phyloP scores from a whole-genome alignment of 2,888 invertebrate genomes.

The Oscheius sp. region DNA sequence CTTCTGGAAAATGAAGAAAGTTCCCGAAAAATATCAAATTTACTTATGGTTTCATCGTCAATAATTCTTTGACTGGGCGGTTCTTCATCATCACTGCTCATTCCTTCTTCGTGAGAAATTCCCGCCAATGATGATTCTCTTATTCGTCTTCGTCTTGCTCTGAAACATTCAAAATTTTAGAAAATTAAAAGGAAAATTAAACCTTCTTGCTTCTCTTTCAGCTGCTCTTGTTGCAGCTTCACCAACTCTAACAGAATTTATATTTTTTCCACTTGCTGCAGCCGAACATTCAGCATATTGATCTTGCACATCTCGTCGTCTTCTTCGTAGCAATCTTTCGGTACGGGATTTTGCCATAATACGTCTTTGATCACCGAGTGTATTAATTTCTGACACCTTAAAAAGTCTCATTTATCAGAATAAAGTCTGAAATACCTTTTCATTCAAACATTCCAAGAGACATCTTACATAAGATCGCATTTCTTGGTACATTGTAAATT shows the following conservation, averaged over 20 bases:
- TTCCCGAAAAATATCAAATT: background rate
- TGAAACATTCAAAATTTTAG: constrained; percentile 13
- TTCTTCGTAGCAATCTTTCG: constrained; percentile 82
- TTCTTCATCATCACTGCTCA: constrained; percentile 96
- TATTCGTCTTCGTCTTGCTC: constrained; percentile 79
- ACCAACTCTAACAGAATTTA: constrained; percentile 38
- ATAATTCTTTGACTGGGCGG: constrained; percentile 81
- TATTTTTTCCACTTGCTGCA: constrained; percentile 70
- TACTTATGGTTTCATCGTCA: constrained; percentile 75
- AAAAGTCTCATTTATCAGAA: too few species aligned
- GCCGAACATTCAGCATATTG: constrained; percentile 91
- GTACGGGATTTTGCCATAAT: constrained; percentile 81
- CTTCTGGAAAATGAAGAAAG: constrained; percentile 75
- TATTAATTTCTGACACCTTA: constrained; percentile 68
- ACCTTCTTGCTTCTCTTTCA: constrained; percentile 68
- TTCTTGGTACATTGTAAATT: constrained; percentile 93
- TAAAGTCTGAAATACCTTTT: constrained; percentile 80
- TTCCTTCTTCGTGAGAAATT: constrained; percentile 85
- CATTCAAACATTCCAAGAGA: constrained; percentile 95
- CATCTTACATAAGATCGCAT: constrained; percentile 93
- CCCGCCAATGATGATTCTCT: constrained; percentile 78
- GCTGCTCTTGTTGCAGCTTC: constrained; percentile 61
- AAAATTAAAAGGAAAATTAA: background rate
- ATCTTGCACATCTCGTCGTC: constrained; percentile 80
- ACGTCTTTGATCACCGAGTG: constrained; percentile 84